Base-by-base conservation (phyloP, 2,888 invertebrate genomes). In the Pristionchus arcanus region DNA sequence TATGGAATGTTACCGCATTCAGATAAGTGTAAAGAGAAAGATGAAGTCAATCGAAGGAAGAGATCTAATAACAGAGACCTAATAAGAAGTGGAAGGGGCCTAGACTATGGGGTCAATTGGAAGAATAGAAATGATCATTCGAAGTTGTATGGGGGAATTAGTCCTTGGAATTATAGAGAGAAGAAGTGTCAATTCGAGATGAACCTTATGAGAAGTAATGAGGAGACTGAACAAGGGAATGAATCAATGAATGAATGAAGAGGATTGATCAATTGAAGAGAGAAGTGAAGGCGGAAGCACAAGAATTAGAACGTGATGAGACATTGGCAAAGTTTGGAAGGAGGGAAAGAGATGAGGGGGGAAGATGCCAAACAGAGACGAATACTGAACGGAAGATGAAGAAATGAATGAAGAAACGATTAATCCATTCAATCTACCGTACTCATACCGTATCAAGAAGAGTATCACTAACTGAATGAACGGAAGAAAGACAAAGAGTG, bases 181-280 rank as follows among this genome's bases (percentile, higher is more conserved):
- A 77, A 77, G 49, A 77, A 77, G 77, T 77, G 77, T 77, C 77
- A 77, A 77, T 77, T 77, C 25, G 49, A 77, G 25, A 21, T 66
- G 66, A 2, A 4, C 13, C n/a, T 66, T 31, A 34, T 7, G 21
- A 71, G 31, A 25, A 71, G 71, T 71, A 34, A 71, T 13, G 71
- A 71, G 21, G n/a, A 28, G 71, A 71, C 28, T 3, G 34, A 34
- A 3, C 7, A 3, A 28, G 4, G 34, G 34, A n/a, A 71, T 7
- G 13, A 16, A 49, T 42, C n/a, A 42, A 28, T 49, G 77, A 42
- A 77, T 34, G 49, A 16, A 77, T 21, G 77, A n/a, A 83, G 53
- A n/a, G 81, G 21, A n/a, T 2, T 16, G n/a, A 19, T 25, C 25
- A 21, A 28, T 16, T 21, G 49, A 34, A 49, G 81, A 28, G 55